These are phyloP conservation scores for Acrobasis repandana DNA, from an alignment of 2,888 invertebrate genomes.

Conservation along the genomic window DNA sequence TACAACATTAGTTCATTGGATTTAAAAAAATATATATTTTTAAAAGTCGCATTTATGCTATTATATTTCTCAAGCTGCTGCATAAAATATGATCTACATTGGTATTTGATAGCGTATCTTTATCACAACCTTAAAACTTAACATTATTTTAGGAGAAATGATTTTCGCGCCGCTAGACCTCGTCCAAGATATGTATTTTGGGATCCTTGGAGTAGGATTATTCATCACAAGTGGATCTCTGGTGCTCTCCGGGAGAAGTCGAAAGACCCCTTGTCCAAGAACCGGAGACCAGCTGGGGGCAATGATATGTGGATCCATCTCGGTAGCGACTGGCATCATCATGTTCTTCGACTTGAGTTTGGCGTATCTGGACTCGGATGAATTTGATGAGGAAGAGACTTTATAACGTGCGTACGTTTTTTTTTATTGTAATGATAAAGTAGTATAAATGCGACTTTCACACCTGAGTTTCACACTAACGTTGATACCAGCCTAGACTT, in stretches of 20 bases:
- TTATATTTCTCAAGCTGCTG: slow-evolving; percentile 2
- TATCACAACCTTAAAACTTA: slow-evolving; percentile 32
- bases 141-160: slow-evolving; percentile 68
- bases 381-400: slow-evolving; percentile 63
- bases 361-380: slow-evolving; percentile 75
- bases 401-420: slow-evolving; percentile 52
- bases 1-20: too few relatives aligned
- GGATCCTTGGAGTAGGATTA: slow-evolving; percentile 61
- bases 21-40: background rate
- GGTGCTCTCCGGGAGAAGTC: slow-evolving; percentile 53
- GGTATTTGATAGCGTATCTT: background rate
- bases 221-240: slow-evolving; percentile 64
- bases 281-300: slow-evolving; percentile 62
- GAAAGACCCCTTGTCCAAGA: slow-evolving; percentile 47
- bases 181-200: slow-evolving; percentile 75
- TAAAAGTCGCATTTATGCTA: slow-evolving; percentile 16
- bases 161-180: slow-evolving; percentile 72
- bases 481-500: too few relatives aligned
- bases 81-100: background rate
- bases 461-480: slow-evolving; percentile 28
- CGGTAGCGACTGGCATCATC: slow-evolving; percentile 57
- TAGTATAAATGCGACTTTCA: slow-evolving; percentile 40
- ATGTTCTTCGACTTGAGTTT: slow-evolving; percentile 70
- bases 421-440: background rate
- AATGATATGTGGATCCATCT: slow-evolving; percentile 52